Conservation (phyloP, 2,797 vertebrate genomes). For the Chromobotia macracanthus region DNA sequence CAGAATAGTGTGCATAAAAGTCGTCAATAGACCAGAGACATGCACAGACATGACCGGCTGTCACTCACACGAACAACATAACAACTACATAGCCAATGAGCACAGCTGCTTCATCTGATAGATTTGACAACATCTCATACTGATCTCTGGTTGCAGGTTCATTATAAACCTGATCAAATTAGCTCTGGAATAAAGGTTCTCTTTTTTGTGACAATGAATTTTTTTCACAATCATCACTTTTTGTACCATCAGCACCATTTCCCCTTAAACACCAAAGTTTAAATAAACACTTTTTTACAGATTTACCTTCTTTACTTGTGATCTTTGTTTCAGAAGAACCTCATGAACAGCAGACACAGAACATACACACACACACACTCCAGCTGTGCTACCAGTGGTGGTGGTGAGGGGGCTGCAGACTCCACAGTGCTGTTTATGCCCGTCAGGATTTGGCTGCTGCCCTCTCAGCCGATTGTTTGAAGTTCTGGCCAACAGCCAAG, state of each 20-base stretch:
- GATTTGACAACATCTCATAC: no score
- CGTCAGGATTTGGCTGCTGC: constrained; percentile 69
- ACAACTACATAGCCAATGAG: neutral
- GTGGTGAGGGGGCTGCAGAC: constrained; percentile 44
- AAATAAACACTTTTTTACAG: no score
- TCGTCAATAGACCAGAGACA: neutral
- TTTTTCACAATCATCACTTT: no score
- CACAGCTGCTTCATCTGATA: neutral
- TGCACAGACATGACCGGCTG: neutral
- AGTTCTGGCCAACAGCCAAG: constrained; percentile 73
- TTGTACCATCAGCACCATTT: no score
- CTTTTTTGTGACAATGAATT: no score
- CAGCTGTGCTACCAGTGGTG: no score
- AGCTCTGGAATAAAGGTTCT: constrained; percentile 1
- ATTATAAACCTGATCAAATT: neutral
- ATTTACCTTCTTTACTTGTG: no score
- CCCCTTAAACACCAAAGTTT: no score
- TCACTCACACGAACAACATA: no score
- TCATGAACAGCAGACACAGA: no score
- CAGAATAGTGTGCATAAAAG: neutral
- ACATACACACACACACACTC: no score
- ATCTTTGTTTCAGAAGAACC: no score
- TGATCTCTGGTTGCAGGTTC: constrained; percentile 10
- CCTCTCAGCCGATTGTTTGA: constrained; percentile 77
- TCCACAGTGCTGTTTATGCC: constrained; percentile 77